phyloP scores from a whole-genome alignment of 2,113 vertebrate species.

The Gadus macrocephalus region DNA sequence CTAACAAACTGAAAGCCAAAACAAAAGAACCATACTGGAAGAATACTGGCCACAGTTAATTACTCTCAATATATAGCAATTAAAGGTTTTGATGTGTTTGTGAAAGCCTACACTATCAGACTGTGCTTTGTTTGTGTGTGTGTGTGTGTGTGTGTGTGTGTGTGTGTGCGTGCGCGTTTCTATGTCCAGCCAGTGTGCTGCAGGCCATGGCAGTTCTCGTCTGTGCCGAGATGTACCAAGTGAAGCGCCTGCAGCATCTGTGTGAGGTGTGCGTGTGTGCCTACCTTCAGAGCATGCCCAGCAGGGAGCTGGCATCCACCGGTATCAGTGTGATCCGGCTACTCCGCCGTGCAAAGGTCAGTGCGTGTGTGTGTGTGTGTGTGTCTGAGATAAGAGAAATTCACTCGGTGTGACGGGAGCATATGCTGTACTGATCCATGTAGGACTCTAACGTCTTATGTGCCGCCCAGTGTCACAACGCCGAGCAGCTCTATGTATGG shows the following conservation, averaged over 20 bases:
- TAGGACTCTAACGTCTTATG: too few species aligned
- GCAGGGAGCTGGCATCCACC: constrained; percentile 86
- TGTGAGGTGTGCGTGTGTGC: constrained; percentile 94
- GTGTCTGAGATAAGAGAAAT: neutral
- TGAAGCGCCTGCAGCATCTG: constrained; percentile 91
- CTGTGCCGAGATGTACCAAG: constrained; percentile 98
- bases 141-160: neutral
- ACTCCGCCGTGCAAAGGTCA: constrained; percentile 90
- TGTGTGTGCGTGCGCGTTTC: constrained; percentile 5
- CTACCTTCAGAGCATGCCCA: constrained; percentile 94
- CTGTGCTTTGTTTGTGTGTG: neutral
- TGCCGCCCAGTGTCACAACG: constrained; percentile 85
- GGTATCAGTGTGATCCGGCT: constrained; percentile 87
- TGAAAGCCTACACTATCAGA: neutral
- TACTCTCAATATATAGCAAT: too few species aligned
- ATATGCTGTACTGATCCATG: too few species aligned
- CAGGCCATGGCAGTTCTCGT: constrained; percentile 96
- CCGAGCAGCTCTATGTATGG: constrained; percentile 92
- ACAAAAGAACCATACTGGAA: too few species aligned
- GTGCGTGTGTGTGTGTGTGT: constrained; percentile 18
- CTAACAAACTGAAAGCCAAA: too few species aligned
- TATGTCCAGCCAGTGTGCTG: constrained; percentile 82
- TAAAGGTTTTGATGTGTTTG: too few species aligned
- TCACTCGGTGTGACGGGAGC: neutral
- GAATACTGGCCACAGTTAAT: too few species aligned